A percentile compares a stretch with the other conserved stretches of the same genome.
phyloP scores from a whole-genome alignment of 2,113 vertebrate genomes.

The Irena cyanogastra region DNA sequence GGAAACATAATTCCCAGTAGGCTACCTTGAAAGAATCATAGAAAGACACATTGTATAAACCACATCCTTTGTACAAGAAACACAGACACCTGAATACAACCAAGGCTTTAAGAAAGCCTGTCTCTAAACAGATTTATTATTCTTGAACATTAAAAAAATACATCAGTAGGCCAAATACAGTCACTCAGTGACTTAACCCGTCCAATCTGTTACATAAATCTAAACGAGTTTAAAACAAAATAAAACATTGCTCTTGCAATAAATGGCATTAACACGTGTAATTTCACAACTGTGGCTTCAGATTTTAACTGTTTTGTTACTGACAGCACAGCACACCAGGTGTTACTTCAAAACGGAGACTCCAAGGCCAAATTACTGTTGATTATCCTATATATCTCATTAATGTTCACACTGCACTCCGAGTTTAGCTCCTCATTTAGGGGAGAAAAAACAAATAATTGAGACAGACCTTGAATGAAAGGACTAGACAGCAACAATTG shows the following conservation, averaged over 20 bases:
- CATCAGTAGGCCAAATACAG: not conserved
- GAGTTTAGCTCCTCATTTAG: not conserved
- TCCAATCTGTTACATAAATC: not conserved
- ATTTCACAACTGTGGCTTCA: not conserved
- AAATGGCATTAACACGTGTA: not conserved
- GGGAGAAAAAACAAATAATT: not conserved
- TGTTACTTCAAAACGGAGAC: not conserved
- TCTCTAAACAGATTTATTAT: not conserved
- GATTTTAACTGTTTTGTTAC: not conserved
- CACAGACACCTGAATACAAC: not conserved
- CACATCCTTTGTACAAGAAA: not conserved
- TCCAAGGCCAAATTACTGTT: not conserved
- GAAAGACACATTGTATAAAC: not conserved
- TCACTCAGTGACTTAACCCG: not conserved
- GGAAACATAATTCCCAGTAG: not conserved
- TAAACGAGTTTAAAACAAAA: not conserved
- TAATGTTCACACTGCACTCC: not conserved
- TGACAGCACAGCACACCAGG: not conserved
- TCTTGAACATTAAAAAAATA: not conserved
- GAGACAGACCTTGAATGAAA: not conserved
- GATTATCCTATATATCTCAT: not conserved
- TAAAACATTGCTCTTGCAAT: not conserved
- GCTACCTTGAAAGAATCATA: not conserved
- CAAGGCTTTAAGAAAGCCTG: not conserved
- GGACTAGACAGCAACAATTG: not conserved